A percentile compares a stretch with the other conserved stretches of the same genome.
phyloP scores from a whole-genome alignment of 1,140 invertebrate species.

The Steinernema feltiae region DNA sequence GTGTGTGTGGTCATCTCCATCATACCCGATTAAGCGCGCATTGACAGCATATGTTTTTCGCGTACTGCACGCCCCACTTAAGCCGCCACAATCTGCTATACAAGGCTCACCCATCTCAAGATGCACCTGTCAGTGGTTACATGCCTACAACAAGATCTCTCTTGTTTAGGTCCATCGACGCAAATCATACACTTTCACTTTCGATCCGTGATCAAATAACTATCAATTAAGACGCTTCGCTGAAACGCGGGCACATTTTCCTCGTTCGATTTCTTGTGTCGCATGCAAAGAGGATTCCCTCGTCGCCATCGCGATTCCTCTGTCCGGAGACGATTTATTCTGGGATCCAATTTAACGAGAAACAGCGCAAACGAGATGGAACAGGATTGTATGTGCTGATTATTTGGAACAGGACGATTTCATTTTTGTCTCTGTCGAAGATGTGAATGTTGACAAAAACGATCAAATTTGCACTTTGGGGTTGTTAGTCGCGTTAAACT shows the following conservation, averaged over 20 bases:
- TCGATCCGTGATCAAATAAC: slow-evolving; percentile 1
- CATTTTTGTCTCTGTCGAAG: neutral
- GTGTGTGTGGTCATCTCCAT: no score
- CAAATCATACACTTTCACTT: slow-evolving; percentile 9
- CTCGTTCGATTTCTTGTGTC: neutral
- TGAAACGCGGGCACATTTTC: neutral
- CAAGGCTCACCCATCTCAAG: neutral
- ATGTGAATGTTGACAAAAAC: neutral
- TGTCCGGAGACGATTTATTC: no score
- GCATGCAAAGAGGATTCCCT: no score
- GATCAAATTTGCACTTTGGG: neutral
- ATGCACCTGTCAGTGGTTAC: slow-evolving; percentile 11
- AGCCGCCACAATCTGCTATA: neutral
- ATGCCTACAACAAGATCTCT: neutral
- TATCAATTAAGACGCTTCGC: neutral
- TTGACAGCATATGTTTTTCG: slow-evolving; percentile 12
- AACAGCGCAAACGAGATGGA: neutral
- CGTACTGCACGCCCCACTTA: neutral
- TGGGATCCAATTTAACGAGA: neutral
- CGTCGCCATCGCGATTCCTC: neutral
- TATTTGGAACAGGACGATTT: neutral
- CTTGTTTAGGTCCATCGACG: neutral
- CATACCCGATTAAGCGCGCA: no score
- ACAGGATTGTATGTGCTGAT: neutral
- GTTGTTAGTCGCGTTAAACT: no score